These are phyloP conservation scores for Picathartes gymnocephalus DNA, from an alignment of 2,113 vertebrate species.

Conservation along the genomic window DNA sequence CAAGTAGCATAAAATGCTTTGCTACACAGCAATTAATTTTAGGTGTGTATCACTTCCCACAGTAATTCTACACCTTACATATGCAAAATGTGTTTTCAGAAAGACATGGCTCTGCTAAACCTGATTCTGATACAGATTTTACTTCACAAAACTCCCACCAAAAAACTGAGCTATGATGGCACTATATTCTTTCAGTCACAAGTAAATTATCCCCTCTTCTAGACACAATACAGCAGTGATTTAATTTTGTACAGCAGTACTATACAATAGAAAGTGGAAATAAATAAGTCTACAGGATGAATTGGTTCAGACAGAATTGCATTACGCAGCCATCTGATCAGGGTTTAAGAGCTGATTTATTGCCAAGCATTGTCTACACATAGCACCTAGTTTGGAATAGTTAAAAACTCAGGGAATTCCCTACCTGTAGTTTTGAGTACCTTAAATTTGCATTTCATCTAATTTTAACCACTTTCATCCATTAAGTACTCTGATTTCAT, in stretches of 20 bases:
- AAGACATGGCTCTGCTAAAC: neutral
- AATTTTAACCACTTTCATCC: neutral
- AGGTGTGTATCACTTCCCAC: neutral
- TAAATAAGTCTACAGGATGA: neutral
- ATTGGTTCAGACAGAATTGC: neutral
- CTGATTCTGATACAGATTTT: neutral
- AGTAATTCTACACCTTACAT: neutral
- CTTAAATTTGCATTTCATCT: neutral
- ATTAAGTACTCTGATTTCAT: neutral
- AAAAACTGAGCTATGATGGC: neutral
- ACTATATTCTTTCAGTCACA: neutral
- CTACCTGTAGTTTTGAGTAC: neutral
- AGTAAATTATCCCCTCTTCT: neutral
- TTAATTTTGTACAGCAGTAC: neutral
- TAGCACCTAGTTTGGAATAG: neutral
- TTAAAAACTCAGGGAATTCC: neutral
- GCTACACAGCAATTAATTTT: neutral
- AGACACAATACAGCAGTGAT: neutral
- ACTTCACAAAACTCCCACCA: neutral
- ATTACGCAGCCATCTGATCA: neutral
- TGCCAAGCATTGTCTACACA: neutral
- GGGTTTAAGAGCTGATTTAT: neutral
- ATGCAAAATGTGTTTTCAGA: neutral
- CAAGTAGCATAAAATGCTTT: neutral
- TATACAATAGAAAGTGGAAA: neutral